These are phyloP conservation scores for Tanytarsus gracilentus DNA, from an alignment of 2,888 invertebrate genomes.

Conservation along the genomic window DNA sequence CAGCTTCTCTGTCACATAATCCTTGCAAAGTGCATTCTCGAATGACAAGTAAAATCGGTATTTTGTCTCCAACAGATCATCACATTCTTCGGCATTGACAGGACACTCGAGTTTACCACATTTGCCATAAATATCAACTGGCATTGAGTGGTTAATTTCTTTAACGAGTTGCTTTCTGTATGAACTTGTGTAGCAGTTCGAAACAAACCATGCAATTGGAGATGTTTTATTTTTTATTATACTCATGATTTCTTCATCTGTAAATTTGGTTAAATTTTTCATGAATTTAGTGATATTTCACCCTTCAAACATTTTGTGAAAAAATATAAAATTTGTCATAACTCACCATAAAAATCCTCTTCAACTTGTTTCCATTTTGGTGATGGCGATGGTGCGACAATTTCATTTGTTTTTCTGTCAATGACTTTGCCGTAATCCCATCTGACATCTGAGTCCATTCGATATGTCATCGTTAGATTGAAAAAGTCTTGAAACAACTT, in stretches of 20 bases:
- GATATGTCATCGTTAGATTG: conserved; percentile 51
- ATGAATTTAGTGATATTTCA: too few relatives aligned
- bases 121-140: conserved; percentile 52
- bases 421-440: conserved; percentile 42
- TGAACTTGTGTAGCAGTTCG: conserved; percentile 46
- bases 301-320: too few relatives aligned
- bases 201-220: conserved; percentile 51
- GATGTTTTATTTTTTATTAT: conserved; percentile 40
- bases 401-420: conserved; percentile 34
- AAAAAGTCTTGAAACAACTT: conserved; percentile 40
- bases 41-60: conserved; percentile 61
- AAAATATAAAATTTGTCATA: not conserved
- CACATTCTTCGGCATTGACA: conserved; percentile 37
- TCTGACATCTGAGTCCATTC: conserved; percentile 46
- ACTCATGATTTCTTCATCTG: conserved; percentile 17
- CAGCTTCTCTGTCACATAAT: conserved; percentile 57
- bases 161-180: conserved; percentile 42
- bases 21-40: conserved; percentile 59
- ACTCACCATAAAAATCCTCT: conserved; percentile 9
- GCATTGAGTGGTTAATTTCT: conserved; percentile 48
- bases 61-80: conserved; percentile 43
- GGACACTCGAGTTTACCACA: conserved; percentile 47
- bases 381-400: conserved; percentile 4
- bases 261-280: not conserved
- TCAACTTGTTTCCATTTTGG: conserved; percentile 11